phyloP scores from a whole-genome alignment of 2,888 invertebrate genomes.

The Pammene fasciana region DNA sequence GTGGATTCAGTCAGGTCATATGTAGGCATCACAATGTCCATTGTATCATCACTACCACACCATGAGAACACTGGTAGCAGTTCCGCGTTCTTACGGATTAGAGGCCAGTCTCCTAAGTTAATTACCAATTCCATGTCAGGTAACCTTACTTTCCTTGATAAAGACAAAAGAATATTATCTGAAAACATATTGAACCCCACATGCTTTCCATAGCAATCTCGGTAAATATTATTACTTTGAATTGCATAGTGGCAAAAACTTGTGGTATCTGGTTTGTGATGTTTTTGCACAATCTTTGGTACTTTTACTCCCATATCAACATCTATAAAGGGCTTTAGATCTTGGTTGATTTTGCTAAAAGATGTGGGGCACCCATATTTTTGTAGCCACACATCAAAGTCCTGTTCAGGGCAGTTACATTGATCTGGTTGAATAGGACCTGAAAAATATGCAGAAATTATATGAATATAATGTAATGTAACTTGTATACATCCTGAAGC shows the following conservation, averaged over 20 bases:
- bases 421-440: constrained; percentile 90
- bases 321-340: constrained; percentile 86
- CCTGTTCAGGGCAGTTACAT: constrained; percentile 90
- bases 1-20: constrained; percentile 97
- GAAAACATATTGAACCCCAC: constrained; percentile 98
- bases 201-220: constrained; percentile 96
- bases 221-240: constrained; percentile 91
- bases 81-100: constrained; percentile 83
- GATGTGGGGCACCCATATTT: constrained; percentile 85
- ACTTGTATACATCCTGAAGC: background rate
- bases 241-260: constrained; percentile 96
- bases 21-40: constrained; percentile 96
- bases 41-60: constrained; percentile 94
- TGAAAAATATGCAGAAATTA: constrained; percentile 57
- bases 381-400: constrained; percentile 86
- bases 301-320: constrained; percentile 88
- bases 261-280: constrained; percentile 90
- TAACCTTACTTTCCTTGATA: constrained; percentile 90
- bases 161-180: constrained; percentile 92
- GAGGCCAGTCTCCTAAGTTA: constrained; percentile 98
- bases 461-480: background rate
- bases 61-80: constrained; percentile 95
- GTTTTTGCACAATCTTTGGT: constrained; percentile 86
- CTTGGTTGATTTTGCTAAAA: constrained; percentile 88
- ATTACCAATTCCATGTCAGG: constrained; percentile 95